A percentile compares a stretch with the other conserved stretches of the same genome.
Evolutionary conservation across 1,140 invertebrate species (phyloP).

Genomic region (Drosophila ohnishii): DNA sequence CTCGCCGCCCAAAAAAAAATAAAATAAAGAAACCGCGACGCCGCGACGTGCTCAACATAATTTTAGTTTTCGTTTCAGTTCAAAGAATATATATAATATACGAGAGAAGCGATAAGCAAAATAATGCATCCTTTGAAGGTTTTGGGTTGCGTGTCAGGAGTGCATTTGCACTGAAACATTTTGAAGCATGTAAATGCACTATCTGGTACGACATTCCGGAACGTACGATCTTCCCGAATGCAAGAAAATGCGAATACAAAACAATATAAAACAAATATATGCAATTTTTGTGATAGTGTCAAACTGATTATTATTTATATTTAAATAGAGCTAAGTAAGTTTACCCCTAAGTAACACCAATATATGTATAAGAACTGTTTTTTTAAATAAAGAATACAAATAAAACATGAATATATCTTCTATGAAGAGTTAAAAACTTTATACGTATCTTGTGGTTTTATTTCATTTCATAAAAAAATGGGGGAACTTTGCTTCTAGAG

Average conservation of each 20-base stretch:
- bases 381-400: slow-evolving; percentile 27
- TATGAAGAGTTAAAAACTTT: slow-evolving; percentile 17
- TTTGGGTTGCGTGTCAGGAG: slow-evolving; percentile 96
- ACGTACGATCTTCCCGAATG: slow-evolving; percentile 84
- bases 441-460: slow-evolving; percentile 43
- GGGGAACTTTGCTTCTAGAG: background rate
- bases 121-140: slow-evolving; percentile 82
- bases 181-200: slow-evolving; percentile 98
- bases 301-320: slow-evolving; percentile 37
- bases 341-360: slow-evolving; percentile 6
- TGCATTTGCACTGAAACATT: slow-evolving; percentile 95
- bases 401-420: slow-evolving; percentile 33
- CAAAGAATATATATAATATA: slow-evolving; percentile 2
- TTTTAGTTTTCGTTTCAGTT: slow-evolving; percentile 35
- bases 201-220: slow-evolving; percentile 98
- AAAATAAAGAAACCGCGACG: slow-evolving; percentile 6
- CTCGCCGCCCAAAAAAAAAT: too few species aligned
- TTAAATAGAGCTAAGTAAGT: slow-evolving; percentile 21
- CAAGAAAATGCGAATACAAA: slow-evolving; percentile 66
- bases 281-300: slow-evolving; percentile 68
- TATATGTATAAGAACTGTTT: slow-evolving; percentile 19
- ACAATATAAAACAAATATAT: slow-evolving; percentile 29
- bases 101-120: slow-evolving; percentile 1
- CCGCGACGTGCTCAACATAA: slow-evolving; percentile 27
- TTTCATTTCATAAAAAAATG: background rate